phyloP scores from a whole-genome alignment of 2,113 vertebrate species.

The Toxotes chatareus region DNA sequence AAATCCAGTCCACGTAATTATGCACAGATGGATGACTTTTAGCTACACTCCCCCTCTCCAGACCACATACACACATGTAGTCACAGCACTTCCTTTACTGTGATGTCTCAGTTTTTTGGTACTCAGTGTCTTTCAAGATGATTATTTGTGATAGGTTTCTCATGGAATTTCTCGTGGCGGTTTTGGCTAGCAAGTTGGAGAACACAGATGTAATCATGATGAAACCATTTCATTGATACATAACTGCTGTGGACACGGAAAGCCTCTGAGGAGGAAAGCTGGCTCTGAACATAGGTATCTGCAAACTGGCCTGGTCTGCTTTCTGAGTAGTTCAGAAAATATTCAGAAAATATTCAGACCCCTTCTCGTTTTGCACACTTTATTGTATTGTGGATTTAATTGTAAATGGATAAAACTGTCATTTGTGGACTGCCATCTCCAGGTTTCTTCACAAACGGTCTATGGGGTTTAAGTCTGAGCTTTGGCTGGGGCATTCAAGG shows the following conservation, averaged over 20 bases:
- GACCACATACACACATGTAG: conserved; percentile 36
- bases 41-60: conserved; percentile 27
- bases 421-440: too few species aligned
- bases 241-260: conserved; percentile 24
- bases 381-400: too few species aligned
- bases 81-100: conserved; percentile 24
- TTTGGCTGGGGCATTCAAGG: not conserved
- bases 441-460: too few species aligned
- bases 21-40: conserved; percentile 67
- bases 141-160: conserved; percentile 33
- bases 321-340: not conserved
- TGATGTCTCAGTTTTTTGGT: conserved; percentile 44
- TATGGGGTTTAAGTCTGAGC: too few species aligned
- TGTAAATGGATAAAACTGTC: too few species aligned
- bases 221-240: conserved; percentile 28
- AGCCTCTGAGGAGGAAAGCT: conserved; percentile 21
- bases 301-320: not conserved
- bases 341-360: too few species aligned
- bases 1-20: conserved; percentile 65
- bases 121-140: conserved; percentile 24
- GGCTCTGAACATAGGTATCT: conserved; percentile 5
- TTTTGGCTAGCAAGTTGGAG: conserved; percentile 23
- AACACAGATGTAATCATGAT: conserved; percentile 31
- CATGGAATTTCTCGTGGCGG: conserved; percentile 9
- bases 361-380: not conserved